Conservation (phyloP, 1,140 invertebrate species). For the Tribolium madens region DNA sequence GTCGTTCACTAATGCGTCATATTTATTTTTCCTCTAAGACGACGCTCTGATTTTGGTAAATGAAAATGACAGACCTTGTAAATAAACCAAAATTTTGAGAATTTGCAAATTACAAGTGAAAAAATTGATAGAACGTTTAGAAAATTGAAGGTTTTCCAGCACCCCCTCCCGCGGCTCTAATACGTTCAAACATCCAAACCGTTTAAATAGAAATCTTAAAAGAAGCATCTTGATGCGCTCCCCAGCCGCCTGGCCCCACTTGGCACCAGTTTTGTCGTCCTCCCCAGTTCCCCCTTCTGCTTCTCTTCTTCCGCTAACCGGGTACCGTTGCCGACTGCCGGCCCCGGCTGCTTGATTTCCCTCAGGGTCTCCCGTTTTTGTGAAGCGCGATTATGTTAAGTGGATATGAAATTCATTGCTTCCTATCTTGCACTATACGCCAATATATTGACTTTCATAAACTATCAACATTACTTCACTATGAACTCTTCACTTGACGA, state of each 20-base stretch:
- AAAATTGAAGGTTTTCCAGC: background rate
- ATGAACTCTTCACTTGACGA: background rate
- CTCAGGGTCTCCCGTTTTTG: constrained; percentile 61
- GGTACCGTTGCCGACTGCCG: constrained; percentile 41
- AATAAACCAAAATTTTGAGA: background rate
- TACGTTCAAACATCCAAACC: constrained; percentile 39
- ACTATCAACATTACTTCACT: constrained; percentile 18
- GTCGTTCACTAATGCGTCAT: constrained; percentile 41
- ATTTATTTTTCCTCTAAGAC: constrained; percentile 18
- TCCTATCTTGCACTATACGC: constrained; percentile 44
- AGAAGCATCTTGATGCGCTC: constrained; percentile 49
- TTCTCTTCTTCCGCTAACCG: constrained; percentile 49
- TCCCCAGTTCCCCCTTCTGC: constrained; percentile 24
- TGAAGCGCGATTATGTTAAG: constrained; percentile 64
- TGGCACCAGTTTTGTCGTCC: constrained; percentile 51
- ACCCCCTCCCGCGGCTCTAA: background rate
- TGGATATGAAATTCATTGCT: constrained; percentile 64
- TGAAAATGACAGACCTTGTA: background rate
- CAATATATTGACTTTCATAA: constrained; percentile 46
- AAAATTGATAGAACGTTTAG: too few relatives aligned
- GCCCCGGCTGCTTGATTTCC: constrained; percentile 61
- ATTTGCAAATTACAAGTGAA: too few relatives aligned
- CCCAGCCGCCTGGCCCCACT: constrained; percentile 52
- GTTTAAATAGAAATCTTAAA: constrained; percentile 50
- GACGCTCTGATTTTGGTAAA: background rate